Percentiles rank a stretch among this genome's conserved stretches.
Evolutionary conservation across 1,140 invertebrate species (phyloP).

Genomic region (Babylonia areolata): DNA sequence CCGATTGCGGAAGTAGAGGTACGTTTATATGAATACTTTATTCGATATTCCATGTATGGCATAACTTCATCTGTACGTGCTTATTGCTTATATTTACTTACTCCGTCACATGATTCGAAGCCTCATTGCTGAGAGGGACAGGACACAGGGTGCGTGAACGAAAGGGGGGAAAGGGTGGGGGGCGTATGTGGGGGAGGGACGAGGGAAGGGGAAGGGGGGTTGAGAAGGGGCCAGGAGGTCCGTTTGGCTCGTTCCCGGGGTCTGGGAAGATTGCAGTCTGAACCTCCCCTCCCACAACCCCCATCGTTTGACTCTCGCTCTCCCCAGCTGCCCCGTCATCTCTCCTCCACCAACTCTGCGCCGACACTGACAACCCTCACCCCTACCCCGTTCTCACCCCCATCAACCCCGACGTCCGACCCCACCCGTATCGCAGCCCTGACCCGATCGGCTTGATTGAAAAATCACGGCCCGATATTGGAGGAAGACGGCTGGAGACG

Average conservation of each 20-base stretch:
- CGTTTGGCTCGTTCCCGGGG: background rate
- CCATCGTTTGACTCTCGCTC: slow-evolving; percentile 12
- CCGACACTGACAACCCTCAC: background rate
- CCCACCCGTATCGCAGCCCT: slow-evolving; percentile 7
- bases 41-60: too few relatives aligned
- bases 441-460: slow-evolving; percentile 19
- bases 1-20: too few relatives aligned
- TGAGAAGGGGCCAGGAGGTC: background rate
- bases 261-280: background rate
- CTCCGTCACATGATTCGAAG: too few relatives aligned
- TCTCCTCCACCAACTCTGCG: background rate
- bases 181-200: too few relatives aligned
- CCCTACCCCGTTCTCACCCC: background rate
- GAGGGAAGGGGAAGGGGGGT: background rate
- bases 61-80: too few relatives aligned
- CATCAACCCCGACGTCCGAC: background rate
- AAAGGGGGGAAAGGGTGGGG: background rate
- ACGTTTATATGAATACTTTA: too few relatives aligned
- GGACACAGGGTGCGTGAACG: background rate
- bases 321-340: slow-evolving; percentile 8
- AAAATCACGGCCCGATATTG: slow-evolving; percentile 21
- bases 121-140: too few relatives aligned
- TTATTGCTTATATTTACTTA: too few relatives aligned
- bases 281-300: background rate
- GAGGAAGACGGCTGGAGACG: background rate